Evolutionary conservation across 30 jellyfish, hydroid and myxozoan genomes (phyloP).

Genomic region (Morbakka virulenta): DNA sequence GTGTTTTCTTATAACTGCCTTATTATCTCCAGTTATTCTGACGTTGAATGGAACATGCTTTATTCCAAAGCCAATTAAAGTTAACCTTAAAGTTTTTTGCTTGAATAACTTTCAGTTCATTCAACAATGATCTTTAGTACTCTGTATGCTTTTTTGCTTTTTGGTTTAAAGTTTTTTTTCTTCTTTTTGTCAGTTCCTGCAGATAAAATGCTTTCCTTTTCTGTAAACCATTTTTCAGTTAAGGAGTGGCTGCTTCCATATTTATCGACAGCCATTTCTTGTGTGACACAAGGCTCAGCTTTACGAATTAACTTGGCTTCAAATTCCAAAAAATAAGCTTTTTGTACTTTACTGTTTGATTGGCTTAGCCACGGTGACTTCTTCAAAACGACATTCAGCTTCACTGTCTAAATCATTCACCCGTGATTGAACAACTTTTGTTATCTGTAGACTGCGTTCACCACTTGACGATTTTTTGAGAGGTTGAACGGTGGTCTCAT

Average conservation of each 20-base stretch:
- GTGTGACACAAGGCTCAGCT: conserved; percentile 25
- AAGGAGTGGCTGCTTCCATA: conserved; percentile 27
- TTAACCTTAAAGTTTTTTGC: conserved; percentile 27
- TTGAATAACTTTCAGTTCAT: conserved; percentile 6
- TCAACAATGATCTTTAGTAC: conserved; percentile 14
- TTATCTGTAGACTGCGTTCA: too few species aligned
- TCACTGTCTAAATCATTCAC: too few species aligned
- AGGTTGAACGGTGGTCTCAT: too few species aligned
- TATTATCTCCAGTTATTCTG: conserved; percentile 13
- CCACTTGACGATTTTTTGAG: too few species aligned
- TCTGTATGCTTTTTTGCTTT: conserved; percentile 14
- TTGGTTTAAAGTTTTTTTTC: not conserved
- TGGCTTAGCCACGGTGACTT: too few species aligned
- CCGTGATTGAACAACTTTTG: too few species aligned
- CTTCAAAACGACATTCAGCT: too few species aligned
- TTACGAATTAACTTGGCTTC: conserved; percentile 21
- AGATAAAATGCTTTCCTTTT: conserved; percentile 27
- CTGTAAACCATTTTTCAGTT: conserved; percentile 14
- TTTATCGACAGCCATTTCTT: conserved; percentile 17
- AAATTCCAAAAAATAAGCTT: conserved; percentile 3
- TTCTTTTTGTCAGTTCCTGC: conserved; percentile 32
- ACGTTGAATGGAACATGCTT: conserved; percentile 25
- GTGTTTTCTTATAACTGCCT: conserved; percentile 49
- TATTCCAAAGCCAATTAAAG: conserved; percentile 25
- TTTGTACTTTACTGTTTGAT: conserved; percentile 6